Percentiles rank a stretch among this genome's conserved stretches.
These are phyloP conservation scores for Eubasilissa regina DNA, from an alignment of 1,140 invertebrate species.

Conservation along the genomic window DNA sequence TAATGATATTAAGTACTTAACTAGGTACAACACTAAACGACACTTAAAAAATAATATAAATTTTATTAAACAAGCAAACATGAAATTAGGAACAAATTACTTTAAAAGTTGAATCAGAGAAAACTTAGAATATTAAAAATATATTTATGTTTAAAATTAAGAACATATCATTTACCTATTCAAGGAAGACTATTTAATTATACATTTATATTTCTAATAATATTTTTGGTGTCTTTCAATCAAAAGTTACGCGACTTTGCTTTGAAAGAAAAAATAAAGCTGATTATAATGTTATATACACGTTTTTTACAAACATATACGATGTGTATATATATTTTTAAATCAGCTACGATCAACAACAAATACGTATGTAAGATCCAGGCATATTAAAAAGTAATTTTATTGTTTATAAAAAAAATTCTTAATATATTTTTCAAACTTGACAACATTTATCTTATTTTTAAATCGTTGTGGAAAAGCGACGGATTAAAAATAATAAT, in stretches of 20 bases:
- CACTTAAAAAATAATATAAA: background rate
- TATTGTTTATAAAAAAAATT: too few relatives aligned
- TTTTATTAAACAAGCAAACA: conserved; percentile 6
- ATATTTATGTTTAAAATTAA: background rate
- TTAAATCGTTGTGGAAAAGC: too few relatives aligned
- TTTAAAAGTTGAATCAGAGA: background rate
- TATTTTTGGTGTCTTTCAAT: conserved; percentile 40
- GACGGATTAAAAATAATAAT: too few relatives aligned
- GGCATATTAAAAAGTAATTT: too few relatives aligned
- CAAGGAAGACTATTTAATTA: conserved; percentile 35
- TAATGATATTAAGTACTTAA: too few relatives aligned
- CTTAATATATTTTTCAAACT: too few relatives aligned
- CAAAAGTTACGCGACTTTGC: background rate
- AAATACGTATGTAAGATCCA: too few relatives aligned
- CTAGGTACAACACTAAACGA: too few relatives aligned
- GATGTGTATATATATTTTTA: background rate
- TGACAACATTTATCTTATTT: too few relatives aligned
- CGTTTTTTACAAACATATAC: background rate
- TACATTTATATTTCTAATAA: conserved; percentile 15
- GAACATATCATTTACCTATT: background rate
- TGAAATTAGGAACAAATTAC: conserved; percentile 29
- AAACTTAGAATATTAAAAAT: background rate
- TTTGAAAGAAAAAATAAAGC: conserved; percentile 38
- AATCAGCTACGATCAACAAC: too few relatives aligned
- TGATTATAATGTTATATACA: conserved; percentile 14